phyloP scores from a whole-genome alignment of 2,888 invertebrate genomes.

The Cryptus armator region DNA sequence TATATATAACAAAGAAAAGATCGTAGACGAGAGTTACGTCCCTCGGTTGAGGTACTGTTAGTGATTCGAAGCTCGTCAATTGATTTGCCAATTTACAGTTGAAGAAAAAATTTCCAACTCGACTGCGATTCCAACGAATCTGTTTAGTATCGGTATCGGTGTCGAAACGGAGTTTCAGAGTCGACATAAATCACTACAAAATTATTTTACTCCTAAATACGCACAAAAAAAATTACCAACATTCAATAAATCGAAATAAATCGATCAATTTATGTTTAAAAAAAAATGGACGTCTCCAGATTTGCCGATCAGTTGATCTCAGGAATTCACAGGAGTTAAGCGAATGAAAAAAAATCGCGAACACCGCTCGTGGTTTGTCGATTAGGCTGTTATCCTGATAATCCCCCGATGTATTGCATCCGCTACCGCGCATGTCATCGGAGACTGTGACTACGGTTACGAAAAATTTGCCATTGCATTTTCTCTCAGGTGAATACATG shows the following conservation, averaged over 20 bases:
- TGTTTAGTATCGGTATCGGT: too few relatives aligned
- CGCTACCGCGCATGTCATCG: conserved; percentile 36
- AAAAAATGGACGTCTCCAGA: too few relatives aligned
- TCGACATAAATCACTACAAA: too few relatives aligned
- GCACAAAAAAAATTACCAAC: too few relatives aligned
- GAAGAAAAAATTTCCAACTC: background rate
- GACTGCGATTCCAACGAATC: too few relatives aligned
- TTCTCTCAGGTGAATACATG: conserved; percentile 40
- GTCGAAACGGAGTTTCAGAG: too few relatives aligned
- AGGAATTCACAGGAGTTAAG: background rate
- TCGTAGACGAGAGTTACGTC: conserved; percentile 10
- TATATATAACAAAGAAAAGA: conserved; percentile 17
- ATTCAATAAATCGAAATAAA: too few relatives aligned
- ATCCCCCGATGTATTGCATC: conserved; percentile 12
- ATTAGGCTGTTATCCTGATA: conserved; percentile 5
- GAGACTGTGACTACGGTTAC: conserved; percentile 38
- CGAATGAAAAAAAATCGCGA: background rate
- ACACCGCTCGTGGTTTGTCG: background rate
- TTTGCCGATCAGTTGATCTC: background rate
- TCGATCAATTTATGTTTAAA: too few relatives aligned
- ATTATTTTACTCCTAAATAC: too few relatives aligned
- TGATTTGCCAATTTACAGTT: background rate
- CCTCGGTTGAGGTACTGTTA: conserved; percentile 13
- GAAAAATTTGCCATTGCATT: conserved; percentile 67
- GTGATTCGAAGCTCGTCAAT: conserved; percentile 20